Percentiles rank a stretch among this genome's conserved stretches.
Evolutionary conservation across 35 echinoderm and acorn worm genomes (phyloP).

Genomic region (Apostichopus parvimensis): DNA sequence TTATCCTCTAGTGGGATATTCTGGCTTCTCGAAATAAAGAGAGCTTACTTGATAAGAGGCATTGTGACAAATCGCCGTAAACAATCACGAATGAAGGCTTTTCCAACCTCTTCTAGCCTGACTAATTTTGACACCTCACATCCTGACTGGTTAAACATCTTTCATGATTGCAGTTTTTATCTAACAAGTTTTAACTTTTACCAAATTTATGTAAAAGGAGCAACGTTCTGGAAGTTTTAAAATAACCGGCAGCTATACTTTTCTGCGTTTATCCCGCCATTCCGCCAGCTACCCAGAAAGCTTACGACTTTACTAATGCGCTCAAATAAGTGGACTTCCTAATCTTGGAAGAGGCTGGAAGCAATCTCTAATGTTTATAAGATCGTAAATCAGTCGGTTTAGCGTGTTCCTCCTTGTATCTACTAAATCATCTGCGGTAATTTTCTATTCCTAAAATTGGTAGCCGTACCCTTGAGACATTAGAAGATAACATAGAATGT

Average conservation of each 20-base stretch:
- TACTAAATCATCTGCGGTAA: not conserved
- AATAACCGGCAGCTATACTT: not conserved
- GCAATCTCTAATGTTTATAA: not conserved
- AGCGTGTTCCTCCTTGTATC: not conserved
- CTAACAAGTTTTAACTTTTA: not conserved
- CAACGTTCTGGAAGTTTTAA: not conserved
- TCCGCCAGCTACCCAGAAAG: not conserved
- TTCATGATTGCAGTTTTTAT: not conserved
- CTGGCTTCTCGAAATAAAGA: too few relatives aligned
- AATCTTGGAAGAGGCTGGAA: not conserved
- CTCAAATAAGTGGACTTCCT: not conserved
- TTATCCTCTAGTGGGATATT: too few relatives aligned
- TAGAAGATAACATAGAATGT: not conserved
- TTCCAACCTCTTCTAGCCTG: not conserved
- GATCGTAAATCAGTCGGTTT: not conserved
- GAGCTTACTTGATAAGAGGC: too few relatives aligned
- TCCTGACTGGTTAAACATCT: not conserved
- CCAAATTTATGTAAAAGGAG: not conserved
- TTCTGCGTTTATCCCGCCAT: not conserved
- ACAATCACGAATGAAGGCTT: too few relatives aligned
- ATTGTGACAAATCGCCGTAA: too few relatives aligned
- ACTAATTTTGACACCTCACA: not conserved
- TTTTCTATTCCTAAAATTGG: not conserved
- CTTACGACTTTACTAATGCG: not conserved
- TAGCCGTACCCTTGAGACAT: not conserved